Evolutionary conservation across 92 coral and sea anemone species (phyloP).

Genomic region (Palythoa grandiflora): DNA sequence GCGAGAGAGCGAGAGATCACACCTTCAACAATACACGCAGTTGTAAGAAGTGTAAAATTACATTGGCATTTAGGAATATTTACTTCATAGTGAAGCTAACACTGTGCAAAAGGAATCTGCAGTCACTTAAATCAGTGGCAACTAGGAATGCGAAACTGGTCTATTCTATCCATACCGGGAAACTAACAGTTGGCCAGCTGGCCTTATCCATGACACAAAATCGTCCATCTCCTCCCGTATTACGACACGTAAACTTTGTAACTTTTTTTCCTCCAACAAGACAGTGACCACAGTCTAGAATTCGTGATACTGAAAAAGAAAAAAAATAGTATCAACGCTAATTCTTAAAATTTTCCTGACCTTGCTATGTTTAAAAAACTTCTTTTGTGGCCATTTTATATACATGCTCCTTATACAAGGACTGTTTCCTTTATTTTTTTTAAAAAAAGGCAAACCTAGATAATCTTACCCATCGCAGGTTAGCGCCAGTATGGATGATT

Average conservation of each 20-base stretch:
- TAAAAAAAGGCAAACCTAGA: no score
- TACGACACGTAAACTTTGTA: slow-evolving; percentile 75
- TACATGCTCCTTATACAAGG: not conserved
- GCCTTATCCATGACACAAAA: slow-evolving; percentile 86
- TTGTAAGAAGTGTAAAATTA: no score
- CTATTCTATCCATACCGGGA: slow-evolving; percentile 82
- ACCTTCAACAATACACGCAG: no score
- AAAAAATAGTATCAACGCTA: not conserved
- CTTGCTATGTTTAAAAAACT: not conserved
- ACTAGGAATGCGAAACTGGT: no score
- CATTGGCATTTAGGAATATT: no score
- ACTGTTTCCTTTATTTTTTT: not conserved
- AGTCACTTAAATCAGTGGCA: no score
- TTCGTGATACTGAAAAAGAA: slow-evolving; percentile 70
- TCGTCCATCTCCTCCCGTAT: slow-evolving; percentile 91
- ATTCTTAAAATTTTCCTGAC: not conserved
- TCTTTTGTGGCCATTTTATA: not conserved
- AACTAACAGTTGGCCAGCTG: slow-evolving; percentile 86
- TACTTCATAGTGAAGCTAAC: no score
- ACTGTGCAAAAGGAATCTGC: no score
- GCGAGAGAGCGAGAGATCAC: no score
- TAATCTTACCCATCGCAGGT: no score
- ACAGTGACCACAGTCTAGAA: slow-evolving; percentile 88
- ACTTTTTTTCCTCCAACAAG: slow-evolving; percentile 93
- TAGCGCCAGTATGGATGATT: no score